phyloP scores from a whole-genome alignment of 2,797 vertebrate species.

The Myotis vivesi region DNA sequence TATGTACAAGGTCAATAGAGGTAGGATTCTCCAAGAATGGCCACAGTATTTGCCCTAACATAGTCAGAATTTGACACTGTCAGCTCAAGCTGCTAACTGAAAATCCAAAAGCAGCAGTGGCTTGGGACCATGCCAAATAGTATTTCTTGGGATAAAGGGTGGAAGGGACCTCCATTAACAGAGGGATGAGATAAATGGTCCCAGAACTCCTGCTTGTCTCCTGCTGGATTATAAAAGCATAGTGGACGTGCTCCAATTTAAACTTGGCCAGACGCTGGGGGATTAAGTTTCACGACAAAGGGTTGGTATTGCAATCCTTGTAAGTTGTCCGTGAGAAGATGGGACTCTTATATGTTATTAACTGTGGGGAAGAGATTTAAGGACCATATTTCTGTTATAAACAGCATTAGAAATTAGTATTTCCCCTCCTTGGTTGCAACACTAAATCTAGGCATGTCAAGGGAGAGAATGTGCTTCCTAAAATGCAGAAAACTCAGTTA shows the following conservation, averaged over 20 bases:
- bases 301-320: slow-evolving; percentile 21
- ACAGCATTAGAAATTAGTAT: slow-evolving; percentile 36
- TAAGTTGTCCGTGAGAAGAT: slow-evolving; percentile 55
- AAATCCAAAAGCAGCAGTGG: slow-evolving; percentile 31
- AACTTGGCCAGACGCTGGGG: slow-evolving; percentile 56
- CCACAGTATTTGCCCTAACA: background rate
- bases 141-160: background rate
- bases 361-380: slow-evolving; percentile 40
- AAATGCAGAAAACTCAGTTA: slow-evolving; percentile 12
- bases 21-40: slow-evolving; percentile 38
- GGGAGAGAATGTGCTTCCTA: background rate
- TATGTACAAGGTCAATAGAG: background rate
- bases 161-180: background rate
- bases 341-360: background rate
- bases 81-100: slow-evolving; percentile 25
- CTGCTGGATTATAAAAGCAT: slow-evolving; percentile 52
- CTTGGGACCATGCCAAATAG: slow-evolving; percentile 11
- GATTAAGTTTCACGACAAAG: slow-evolving; percentile 67
- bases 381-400: slow-evolving; percentile 36
- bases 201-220: slow-evolving; percentile 31
- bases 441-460: slow-evolving; percentile 28
- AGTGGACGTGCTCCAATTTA: slow-evolving; percentile 65
- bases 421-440: slow-evolving; percentile 14
- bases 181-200: slow-evolving; percentile 45
- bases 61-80: slow-evolving; percentile 30